These are phyloP conservation scores for Steromphala cineraria DNA, from an alignment of 2,888 invertebrate genomes.

Conservation along the genomic window DNA sequence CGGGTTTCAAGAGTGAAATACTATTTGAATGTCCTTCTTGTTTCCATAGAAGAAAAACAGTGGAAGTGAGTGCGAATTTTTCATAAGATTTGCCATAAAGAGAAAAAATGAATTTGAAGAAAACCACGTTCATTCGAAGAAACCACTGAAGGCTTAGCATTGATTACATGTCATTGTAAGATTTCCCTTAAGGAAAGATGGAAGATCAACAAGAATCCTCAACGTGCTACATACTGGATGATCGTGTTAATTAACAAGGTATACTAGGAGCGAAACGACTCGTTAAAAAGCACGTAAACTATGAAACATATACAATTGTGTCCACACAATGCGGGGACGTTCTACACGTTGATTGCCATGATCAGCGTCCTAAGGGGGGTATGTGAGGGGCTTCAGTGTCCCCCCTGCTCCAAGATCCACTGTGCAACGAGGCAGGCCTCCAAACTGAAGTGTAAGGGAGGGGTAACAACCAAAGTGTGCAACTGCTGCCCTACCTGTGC, in stretches of 20 bases:
- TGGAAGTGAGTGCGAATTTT: too few relatives aligned
- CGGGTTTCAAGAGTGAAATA: neutral
- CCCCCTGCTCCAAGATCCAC: constrained; percentile 72
- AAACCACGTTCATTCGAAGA: neutral
- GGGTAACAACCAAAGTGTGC: constrained; percentile 71
- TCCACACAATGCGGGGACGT: neutral
- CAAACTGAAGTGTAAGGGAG: constrained; percentile 68
- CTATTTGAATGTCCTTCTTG: too few relatives aligned
- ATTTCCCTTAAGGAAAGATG: too few relatives aligned
- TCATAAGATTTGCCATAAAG: neutral
- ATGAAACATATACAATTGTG: neutral
- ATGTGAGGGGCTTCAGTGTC: constrained; percentile 62
- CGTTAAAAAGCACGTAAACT: neutral
- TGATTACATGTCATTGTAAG: too few relatives aligned
- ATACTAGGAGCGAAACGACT: too few relatives aligned
- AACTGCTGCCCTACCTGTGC: constrained; percentile 74
- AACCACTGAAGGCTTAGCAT: neutral
- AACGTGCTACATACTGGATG: too few relatives aligned
- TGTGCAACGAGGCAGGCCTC: constrained; percentile 63
- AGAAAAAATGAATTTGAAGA: neutral
- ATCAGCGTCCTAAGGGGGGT: neutral
- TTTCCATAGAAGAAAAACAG: too few relatives aligned
- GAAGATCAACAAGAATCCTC: too few relatives aligned
- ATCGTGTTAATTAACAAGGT: too few relatives aligned
- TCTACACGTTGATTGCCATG: neutral